phyloP scores from a whole-genome alignment of 2,113 vertebrate genomes.

The Dermatemys mawii region DNA sequence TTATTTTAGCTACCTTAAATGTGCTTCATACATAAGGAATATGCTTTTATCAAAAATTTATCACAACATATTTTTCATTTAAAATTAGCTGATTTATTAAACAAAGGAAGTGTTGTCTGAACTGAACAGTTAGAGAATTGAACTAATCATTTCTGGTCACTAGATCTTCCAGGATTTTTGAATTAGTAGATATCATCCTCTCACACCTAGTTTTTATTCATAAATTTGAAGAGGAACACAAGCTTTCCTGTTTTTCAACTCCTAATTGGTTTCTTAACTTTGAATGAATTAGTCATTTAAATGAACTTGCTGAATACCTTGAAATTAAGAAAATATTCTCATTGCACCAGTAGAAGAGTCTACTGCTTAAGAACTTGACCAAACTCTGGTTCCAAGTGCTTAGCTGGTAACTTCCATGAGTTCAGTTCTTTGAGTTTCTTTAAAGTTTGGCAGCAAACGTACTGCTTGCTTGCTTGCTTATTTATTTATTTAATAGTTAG shows the following conservation, averaged over 20 bases:
- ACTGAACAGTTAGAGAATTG: background rate
- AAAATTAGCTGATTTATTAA: too few relatives aligned
- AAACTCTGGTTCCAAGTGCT: background rate
- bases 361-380: background rate
- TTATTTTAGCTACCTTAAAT: too few relatives aligned
- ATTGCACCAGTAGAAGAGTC: background rate
- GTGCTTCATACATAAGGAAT: too few relatives aligned
- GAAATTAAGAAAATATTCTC: background rate
- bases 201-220: background rate
- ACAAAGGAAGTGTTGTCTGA: too few relatives aligned
- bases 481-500: background rate
- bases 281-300: background rate
- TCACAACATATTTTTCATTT: too few relatives aligned
- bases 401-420: background rate
- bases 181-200: background rate
- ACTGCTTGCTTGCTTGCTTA: background rate
- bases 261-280: background rate
- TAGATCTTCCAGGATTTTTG: background rate
- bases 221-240: background rate
- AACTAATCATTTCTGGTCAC: background rate
- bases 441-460: background rate
- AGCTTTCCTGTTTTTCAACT: background rate
- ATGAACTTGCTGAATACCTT: background rate
- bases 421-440: background rate
- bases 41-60: too few relatives aligned